Percentiles rank a stretch among this genome's conserved stretches.
These are phyloP conservation scores for Andrena flavipes DNA, from an alignment of 2,888 invertebrate species.

Conservation along the genomic window DNA sequence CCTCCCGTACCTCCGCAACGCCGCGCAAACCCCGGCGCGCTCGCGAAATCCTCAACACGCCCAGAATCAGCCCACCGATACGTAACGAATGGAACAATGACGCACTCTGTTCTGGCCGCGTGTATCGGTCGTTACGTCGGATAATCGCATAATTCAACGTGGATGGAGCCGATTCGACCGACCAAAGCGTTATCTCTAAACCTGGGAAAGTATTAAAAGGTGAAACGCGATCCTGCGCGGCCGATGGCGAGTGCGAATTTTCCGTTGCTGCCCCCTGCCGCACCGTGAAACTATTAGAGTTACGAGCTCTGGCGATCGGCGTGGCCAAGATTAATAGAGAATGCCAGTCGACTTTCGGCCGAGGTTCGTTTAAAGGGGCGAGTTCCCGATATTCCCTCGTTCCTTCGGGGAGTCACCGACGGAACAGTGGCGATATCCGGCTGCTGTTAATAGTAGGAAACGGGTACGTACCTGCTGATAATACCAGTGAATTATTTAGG, in stretches of 20 bases:
- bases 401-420: constrained; percentile 26
- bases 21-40: constrained; percentile 1
- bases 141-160: constrained; percentile 70
- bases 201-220: constrained; percentile 54
- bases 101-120: constrained; percentile 22
- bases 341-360: constrained; percentile 20
- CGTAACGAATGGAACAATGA: constrained; percentile 32
- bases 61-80: constrained; percentile 20
- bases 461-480: background rate
- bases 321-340: constrained; percentile 57
- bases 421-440: constrained; percentile 1
- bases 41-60: background rate
- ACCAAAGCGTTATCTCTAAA: constrained; percentile 38
- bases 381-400: constrained; percentile 34
- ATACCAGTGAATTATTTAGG: background rate
- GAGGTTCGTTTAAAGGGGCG: constrained; percentile 8
- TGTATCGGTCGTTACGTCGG: constrained; percentile 57
- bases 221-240: constrained; percentile 54
- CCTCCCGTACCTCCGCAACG: constrained; percentile 28
- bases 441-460: constrained; percentile 20
- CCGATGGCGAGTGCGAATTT: constrained; percentile 61
- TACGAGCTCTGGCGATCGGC: constrained; percentile 35
- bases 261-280: constrained; percentile 8
- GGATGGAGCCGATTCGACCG: constrained; percentile 35
- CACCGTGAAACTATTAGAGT: constrained; percentile 36